Percentiles rank a stretch among this genome's conserved stretches.
These are phyloP conservation scores for Andrena chrysosceles DNA, from an alignment of 2,888 invertebrate species.

Conservation along the genomic window DNA sequence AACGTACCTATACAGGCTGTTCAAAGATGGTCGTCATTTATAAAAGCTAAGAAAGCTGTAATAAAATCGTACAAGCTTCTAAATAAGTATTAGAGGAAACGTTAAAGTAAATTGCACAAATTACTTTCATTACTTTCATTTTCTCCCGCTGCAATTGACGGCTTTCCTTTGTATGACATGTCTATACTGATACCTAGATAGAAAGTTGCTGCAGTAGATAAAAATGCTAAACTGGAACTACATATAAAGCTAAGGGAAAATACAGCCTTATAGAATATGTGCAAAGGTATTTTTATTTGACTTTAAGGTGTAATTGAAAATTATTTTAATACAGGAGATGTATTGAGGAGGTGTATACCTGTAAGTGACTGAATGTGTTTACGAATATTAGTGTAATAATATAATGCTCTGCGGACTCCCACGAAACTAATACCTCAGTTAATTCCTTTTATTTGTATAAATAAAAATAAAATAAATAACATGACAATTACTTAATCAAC, in stretches of 20 bases:
- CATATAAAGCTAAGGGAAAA: slow-evolving; percentile 1
- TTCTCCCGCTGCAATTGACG: slow-evolving; percentile 7
- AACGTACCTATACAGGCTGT: too few relatives aligned
- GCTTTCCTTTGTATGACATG: slow-evolving; percentile 21
- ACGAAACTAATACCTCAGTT: too few relatives aligned
- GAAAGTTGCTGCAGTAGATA: slow-evolving; percentile 14
- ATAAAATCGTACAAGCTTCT: slow-evolving; percentile 7
- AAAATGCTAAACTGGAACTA: neutral
- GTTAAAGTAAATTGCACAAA: slow-evolving; percentile 23
- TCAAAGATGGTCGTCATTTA: too few relatives aligned
- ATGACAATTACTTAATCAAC: too few relatives aligned
- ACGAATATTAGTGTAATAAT: too few relatives aligned
- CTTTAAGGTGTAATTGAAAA: neutral
- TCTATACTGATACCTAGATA: slow-evolving; percentile 16
- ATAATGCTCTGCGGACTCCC: too few relatives aligned
- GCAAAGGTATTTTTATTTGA: neutral
- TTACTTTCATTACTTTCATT: slow-evolving; percentile 33
- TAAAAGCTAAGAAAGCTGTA: too few relatives aligned
- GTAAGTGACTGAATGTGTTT: neutral
- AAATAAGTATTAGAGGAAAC: slow-evolving; percentile 25
- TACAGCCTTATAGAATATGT: neutral
- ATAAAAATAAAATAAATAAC: too few relatives aligned
- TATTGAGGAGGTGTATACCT: neutral
- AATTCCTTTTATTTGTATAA: too few relatives aligned
- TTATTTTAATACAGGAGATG: neutral